These are phyloP conservation scores for Bubo bubo DNA, from an alignment of 2,113 vertebrate genomes.

Conservation along the genomic window DNA sequence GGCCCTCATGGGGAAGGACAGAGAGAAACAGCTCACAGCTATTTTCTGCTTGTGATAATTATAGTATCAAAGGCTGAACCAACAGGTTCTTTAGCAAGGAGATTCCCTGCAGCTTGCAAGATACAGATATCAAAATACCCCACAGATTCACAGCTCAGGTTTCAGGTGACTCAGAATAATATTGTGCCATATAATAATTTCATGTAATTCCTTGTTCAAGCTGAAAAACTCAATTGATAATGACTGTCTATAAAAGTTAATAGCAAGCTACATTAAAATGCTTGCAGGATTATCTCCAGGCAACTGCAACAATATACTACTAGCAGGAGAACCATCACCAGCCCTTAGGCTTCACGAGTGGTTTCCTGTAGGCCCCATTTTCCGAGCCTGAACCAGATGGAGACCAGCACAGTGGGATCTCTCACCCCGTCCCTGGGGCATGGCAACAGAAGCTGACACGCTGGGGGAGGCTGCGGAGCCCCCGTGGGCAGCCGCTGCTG, in stretches of 20 bases:
- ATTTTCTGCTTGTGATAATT: slow-evolving; percentile 27
- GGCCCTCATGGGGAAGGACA: not conserved
- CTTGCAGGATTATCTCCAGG: slow-evolving; percentile 4
- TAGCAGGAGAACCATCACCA: not conserved
- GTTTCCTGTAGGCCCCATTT: not conserved
- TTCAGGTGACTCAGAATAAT: slow-evolving; percentile 26
- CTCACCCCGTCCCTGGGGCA: not conserved
- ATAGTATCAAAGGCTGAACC: slow-evolving; percentile 25
- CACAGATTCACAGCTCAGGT: not conserved
- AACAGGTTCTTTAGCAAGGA: slow-evolving; percentile 48
- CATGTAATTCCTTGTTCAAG: not conserved
- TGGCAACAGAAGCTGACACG: rapidly evolving
- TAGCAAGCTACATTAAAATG: not conserved
- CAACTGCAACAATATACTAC: not conserved
- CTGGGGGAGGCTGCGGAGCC: rapidly evolving
- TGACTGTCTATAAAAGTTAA: slow-evolving; percentile 8
- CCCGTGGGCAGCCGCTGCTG: not conserved
- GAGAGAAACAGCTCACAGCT: not conserved
- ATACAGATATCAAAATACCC: slow-evolving; percentile 45
- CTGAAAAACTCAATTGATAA: slow-evolving; percentile 30
- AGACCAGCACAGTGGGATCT: not conserved
- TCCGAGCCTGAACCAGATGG: not conserved
- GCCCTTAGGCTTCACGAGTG: not conserved
- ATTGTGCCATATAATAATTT: not conserved
- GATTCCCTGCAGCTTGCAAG: slow-evolving; percentile 10